Evolutionary conservation across 2,113 vertebrate species (phyloP).

Genomic region (Oophaga pumilio): DNA sequence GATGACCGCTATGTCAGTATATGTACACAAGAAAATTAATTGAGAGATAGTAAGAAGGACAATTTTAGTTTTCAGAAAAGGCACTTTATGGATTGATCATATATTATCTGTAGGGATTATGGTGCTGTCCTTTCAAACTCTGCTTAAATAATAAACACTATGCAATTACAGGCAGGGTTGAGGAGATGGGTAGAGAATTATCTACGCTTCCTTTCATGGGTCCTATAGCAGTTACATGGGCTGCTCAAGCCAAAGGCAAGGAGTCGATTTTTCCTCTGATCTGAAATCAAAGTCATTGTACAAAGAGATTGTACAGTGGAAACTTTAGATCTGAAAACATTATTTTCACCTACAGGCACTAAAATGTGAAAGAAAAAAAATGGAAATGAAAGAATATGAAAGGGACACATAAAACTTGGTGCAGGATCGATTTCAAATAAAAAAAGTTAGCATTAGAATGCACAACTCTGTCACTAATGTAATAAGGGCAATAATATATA

Average conservation of each 20-base stretch:
- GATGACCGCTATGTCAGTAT: background rate
- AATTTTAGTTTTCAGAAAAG: no score
- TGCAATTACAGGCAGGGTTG: background rate
- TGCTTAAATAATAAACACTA: background rate
- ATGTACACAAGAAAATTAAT: background rate
- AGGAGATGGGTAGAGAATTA: background rate
- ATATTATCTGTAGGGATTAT: background rate
- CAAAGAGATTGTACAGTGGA: background rate
- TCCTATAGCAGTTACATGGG: background rate
- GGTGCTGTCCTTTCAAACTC: background rate
- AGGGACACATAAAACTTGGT: background rate
- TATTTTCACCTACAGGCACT: background rate
- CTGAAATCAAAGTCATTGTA: background rate
- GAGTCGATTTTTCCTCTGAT: background rate
- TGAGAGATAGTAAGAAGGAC: background rate
- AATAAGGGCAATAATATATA: background rate
- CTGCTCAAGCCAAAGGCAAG: conserved; percentile 5
- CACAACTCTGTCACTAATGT: background rate
- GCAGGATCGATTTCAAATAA: no score
- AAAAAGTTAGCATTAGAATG: background rate
- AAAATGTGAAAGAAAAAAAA: background rate
- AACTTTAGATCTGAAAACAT: background rate
- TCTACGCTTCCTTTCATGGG: background rate
- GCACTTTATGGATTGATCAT: background rate
- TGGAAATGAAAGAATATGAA: background rate